Evolutionary conservation across 2,113 vertebrate species (phyloP), one percentile per base, ranked within the genome.

Genomic region (Canis aureus): DNA sequence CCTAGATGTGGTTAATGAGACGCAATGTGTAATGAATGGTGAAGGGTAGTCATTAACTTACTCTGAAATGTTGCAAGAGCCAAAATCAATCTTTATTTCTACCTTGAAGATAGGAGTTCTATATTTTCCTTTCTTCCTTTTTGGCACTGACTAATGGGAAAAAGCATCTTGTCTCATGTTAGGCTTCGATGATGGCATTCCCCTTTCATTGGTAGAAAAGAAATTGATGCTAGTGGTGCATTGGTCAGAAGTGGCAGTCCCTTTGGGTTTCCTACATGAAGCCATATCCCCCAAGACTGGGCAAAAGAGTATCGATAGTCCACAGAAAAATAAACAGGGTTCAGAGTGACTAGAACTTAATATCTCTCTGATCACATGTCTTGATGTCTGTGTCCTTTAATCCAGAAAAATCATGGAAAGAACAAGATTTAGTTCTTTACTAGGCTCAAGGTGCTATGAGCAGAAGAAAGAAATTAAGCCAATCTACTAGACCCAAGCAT

Each of bases 81-180:
- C 20, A 51, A 89, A 89, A 73, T 93, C 60, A 57, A 62, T 96
- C 90, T 78, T 96, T 51, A 95, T 55, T 83, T 89, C 53, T 74
- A 13, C n/a, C 25, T 9, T 74, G 78, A 57, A 95, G 12, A 38
- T 25, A 35, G 38, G 17, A 22, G 5, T 27, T 69, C n/a, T n/a
- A 4, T 95, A 22, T 35, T 55, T 84, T 85, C 53, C 9, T 0
- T 69, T 27, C 11, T 32, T 11, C 35, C 27, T 73, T 94, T 83
- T 89, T 17, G 53, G 22, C 62, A 74, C 22, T 79, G n/a, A 87
- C 17, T 62, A 94, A 88, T 59, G 16, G 11, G 4, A 4, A 29
- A 80, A 38, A 23, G 12, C 78, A 3, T 95, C 35, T 87, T 27
- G 25, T 64, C 17, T 59, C 11, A 17, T n/a, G 1, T 57, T 66